Evolutionary conservation across 2,797 vertebrate species (phyloP).

Genomic region (Phalanger gymnotis): DNA sequence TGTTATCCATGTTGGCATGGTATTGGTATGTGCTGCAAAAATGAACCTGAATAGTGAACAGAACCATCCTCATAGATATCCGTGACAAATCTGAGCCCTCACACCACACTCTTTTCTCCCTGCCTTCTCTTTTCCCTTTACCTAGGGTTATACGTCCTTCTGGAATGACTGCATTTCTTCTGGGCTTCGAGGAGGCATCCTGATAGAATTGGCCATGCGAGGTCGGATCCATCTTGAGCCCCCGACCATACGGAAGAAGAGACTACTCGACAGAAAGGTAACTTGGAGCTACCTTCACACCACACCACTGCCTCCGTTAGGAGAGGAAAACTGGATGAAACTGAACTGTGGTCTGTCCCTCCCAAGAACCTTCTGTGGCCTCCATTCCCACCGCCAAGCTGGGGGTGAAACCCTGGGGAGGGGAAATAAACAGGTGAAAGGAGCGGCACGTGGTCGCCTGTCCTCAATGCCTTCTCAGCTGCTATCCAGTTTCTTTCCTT

Average conservation of each 20-base stretch:
- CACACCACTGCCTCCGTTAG: not conserved
- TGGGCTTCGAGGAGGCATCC: constrained; percentile 87
- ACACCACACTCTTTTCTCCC: constrained; percentile 47
- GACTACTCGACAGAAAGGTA: constrained; percentile 89
- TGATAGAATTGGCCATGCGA: constrained; percentile 88
- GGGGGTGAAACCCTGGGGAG: not conserved
- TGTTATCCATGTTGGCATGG: not conserved
- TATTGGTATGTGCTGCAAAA: not conserved
- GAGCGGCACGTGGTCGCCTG: not conserved
- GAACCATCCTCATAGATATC: not conserved
- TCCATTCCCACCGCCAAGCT: not conserved
- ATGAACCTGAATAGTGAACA: not conserved
- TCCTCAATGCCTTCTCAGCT: not conserved
- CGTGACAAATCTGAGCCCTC: constrained; percentile 24
- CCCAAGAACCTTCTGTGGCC: not conserved
- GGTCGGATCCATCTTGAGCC: constrained; percentile 88
- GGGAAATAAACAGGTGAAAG: not conserved
- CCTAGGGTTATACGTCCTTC: constrained; percentile 91
- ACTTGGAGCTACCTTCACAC: not conserved
- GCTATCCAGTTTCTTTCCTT: not conserved
- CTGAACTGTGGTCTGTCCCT: not conserved
- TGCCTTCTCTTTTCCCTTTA: constrained; percentile 35
- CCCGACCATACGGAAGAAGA: constrained; percentile 84
- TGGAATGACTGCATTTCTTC: constrained; percentile 93
- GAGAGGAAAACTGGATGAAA: not conserved